Base-by-base conservation (phyloP, 64 coral and sea anemone species). In the Pocillopora damicornis region DNA sequence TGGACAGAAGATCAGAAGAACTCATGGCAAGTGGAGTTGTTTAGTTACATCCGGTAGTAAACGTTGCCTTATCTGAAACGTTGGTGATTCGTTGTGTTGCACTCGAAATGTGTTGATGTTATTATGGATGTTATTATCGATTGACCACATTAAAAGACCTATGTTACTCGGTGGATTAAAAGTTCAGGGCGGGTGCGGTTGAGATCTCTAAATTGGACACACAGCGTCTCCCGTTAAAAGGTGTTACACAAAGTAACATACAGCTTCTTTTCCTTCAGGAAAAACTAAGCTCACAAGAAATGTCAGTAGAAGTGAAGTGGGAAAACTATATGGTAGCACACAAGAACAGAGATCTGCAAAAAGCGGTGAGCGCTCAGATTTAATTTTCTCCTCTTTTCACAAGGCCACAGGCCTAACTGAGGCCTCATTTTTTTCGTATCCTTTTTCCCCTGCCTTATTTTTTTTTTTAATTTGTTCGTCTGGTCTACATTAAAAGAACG, bases 301-400 rank as follows among this genome's bases (percentile, higher is more conserved):
- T 92, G 74, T 95, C 93, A 22, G 84, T 95, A 60, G 88, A 89
- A 12, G 83, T 95, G 5, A 99, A 93, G 88, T 99, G 97, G 97
- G 97, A 99, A 73, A 99, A 99, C 76, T 95, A 91, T 63, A 89
- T 99, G 74, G 86, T 99, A 30, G 38, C 93, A 0, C 91, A 95
- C 72, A 88, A 94, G 75, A 98, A 98, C 63, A 89, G 93, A 80
- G 96, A 98, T 12, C 92, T 95, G 6, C 96, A 98, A 37, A 98
- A 95, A 77, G 88, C 96, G 73, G 93, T 95, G 83, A 82, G 91
- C 34, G 20, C n/a, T 1, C 20, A 71, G 1, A 67, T 20, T 67
- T 67, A 8, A 23, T 11, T 23, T 11, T 71, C 64, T 18, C 7
- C 64, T 67, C 64, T 20, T 5, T 23, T 23, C 11, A 9, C 9